Evolutionary conservation across 2,888 invertebrate species (phyloP).

Genomic region (Gerosis bhagava): DNA sequence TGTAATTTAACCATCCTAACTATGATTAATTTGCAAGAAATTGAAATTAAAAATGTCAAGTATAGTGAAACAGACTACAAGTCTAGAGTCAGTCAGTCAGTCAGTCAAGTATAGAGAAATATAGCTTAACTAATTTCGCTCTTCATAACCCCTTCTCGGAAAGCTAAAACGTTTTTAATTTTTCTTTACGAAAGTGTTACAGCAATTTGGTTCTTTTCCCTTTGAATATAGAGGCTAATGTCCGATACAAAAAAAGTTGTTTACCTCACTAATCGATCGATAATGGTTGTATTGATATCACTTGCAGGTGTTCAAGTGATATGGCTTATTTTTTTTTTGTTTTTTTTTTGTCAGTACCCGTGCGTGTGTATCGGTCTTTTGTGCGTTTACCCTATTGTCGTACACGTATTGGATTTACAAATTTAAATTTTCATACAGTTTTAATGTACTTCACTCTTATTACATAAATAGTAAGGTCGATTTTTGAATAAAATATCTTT

Average conservation of each 20-base stretch:
- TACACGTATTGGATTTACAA: constrained; percentile 9
- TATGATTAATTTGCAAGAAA: too few relatives aligned
- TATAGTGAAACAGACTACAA: too few relatives aligned
- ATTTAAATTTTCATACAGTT: not conserved
- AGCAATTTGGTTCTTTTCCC: not conserved
- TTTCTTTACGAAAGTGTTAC: not conserved
- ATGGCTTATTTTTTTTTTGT: constrained; percentile 55
- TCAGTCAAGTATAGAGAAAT: too few relatives aligned
- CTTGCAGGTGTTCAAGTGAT: constrained; percentile 77
- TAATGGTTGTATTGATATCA: constrained; percentile 64
- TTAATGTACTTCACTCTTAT: not conserved
- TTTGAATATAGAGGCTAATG: not conserved
- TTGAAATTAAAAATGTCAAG: too few relatives aligned
- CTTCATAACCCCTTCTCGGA: constrained; percentile 15
- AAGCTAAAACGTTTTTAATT: constrained; percentile 13
- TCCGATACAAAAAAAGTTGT: not conserved
- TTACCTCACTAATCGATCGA: constrained; percentile 67
- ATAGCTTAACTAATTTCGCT: too few relatives aligned
- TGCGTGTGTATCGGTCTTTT: constrained; percentile 48
- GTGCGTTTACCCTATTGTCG: constrained; percentile 33
- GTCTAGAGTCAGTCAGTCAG: too few relatives aligned
- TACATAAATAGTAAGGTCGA: not conserved
- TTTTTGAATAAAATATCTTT: not conserved
- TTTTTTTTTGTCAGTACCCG: constrained; percentile 50
- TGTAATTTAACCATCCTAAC: too few relatives aligned